These are phyloP conservation scores for Zaprionus africanus DNA, from an alignment of 1,140 invertebrate genomes.

Conservation along the genomic window DNA sequence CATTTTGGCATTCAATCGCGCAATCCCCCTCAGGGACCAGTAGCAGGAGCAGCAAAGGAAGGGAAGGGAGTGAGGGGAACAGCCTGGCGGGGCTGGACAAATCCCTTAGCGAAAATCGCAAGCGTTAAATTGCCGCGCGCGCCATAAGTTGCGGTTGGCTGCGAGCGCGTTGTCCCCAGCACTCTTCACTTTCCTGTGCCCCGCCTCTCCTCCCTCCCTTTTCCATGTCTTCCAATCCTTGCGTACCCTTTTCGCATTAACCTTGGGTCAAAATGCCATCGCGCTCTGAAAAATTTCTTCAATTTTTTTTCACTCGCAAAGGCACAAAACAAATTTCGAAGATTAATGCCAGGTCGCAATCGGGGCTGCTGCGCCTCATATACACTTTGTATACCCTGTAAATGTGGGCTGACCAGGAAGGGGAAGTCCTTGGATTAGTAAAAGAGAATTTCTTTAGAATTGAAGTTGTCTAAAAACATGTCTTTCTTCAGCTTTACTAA, in stretches of 20 bases:
- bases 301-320: slow-evolving; percentile 18
- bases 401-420: too few relatives aligned
- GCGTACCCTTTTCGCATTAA: slow-evolving; percentile 30
- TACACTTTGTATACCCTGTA: slow-evolving; percentile 16
- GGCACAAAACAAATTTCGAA: slow-evolving; percentile 73
- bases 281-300: slow-evolving; percentile 54
- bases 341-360: slow-evolving; percentile 62
- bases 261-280: slow-evolving; percentile 39
- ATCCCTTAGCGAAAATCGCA: slow-evolving; percentile 72
- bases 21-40: slow-evolving; percentile 29
- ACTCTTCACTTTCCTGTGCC: background rate
- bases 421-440: background rate
- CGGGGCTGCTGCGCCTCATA: slow-evolving; percentile 14
- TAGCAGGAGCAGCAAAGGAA: background rate
- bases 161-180: slow-evolving; percentile 11
- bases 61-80: background rate
- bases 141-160: slow-evolving; percentile 54
- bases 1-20: slow-evolving; percentile 80
- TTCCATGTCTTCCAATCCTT: background rate
- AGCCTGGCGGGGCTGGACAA: slow-evolving; percentile 24
- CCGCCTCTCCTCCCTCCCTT: background rate
- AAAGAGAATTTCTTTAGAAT: too few relatives aligned
- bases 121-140: slow-evolving; percentile 75
- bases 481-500: too few relatives aligned
- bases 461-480: too few relatives aligned